A percentile compares a stretch with the other conserved stretches of the same genome.
Evolutionary conservation across 2,888 invertebrate species (phyloP).

Genomic region (Sarcophaga rosellei): DNA sequence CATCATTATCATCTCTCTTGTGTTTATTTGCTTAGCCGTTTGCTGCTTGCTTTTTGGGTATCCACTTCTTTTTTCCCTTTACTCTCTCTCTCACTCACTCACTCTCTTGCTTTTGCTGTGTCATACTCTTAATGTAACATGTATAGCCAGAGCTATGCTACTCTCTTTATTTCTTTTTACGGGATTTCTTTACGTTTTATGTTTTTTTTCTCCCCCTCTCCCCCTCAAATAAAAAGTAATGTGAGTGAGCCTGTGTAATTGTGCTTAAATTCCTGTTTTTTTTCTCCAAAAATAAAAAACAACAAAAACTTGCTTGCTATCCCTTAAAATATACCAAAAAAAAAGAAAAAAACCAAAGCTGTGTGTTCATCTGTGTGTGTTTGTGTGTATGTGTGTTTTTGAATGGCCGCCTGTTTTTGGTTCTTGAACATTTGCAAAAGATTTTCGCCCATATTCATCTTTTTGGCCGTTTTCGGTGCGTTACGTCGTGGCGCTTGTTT

Average conservation of each 20-base stretch:
- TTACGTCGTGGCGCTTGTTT: slow-evolving; percentile 75
- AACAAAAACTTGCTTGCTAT: not conserved
- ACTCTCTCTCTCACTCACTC: not conserved
- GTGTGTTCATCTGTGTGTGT: not conserved
- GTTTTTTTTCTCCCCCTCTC: not conserved
- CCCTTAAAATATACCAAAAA: not conserved
- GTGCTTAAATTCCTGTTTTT: not conserved
- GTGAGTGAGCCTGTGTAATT: not conserved
- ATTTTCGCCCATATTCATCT: slow-evolving; percentile 81
- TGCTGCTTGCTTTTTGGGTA: slow-evolving; percentile 18
- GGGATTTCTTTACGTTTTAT: not conserved
- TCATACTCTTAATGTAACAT: slow-evolving; percentile 27
- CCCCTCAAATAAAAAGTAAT: not conserved
- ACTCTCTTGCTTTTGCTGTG: slow-evolving; percentile 28
- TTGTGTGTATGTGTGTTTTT: slow-evolving; percentile 20
- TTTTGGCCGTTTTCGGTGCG: slow-evolving; percentile 81
- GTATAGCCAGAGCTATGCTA: no score
- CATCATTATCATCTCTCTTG: slow-evolving; percentile 58
- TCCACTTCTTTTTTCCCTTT: slow-evolving; percentile 51
- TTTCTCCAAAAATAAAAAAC: not conserved
- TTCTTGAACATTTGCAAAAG: slow-evolving; percentile 81
- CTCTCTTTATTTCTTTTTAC: not conserved
- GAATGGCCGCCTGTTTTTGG: slow-evolving; percentile 69
- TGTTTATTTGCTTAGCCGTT: slow-evolving; percentile 26
- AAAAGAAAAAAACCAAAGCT: not conserved